Evolutionary conservation across 2,113 vertebrate species (phyloP).

Genomic region (Engraulis encrasicolus): DNA sequence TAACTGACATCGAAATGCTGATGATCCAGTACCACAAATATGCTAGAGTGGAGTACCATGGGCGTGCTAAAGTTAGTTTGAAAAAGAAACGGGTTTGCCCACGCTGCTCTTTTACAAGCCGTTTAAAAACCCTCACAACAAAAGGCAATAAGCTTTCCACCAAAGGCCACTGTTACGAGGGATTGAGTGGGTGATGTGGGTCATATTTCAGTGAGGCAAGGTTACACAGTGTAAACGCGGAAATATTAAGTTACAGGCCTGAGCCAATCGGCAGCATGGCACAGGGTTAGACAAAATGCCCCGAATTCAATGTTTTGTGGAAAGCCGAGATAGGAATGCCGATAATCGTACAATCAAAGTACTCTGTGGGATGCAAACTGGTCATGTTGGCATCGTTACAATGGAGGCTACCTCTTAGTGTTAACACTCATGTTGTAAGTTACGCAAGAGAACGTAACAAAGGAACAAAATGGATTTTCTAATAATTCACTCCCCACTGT

Average conservation of each 20-base stretch:
- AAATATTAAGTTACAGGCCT: slow-evolving; percentile 16
- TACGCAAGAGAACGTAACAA: too few species aligned
- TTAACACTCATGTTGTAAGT: too few species aligned
- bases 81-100: background rate
- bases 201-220: background rate
- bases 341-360: too few species aligned
- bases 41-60: background rate
- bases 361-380: too few species aligned
- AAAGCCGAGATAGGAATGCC: background rate
- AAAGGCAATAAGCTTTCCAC: background rate
- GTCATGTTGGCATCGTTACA: too few species aligned
- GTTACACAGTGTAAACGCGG: background rate
- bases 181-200: background rate
- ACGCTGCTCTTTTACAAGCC: background rate
- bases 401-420: too few species aligned
- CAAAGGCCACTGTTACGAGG: background rate
- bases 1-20: slow-evolving; percentile 6
- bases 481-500: too few species aligned
- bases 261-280: background rate
- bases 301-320: background rate
- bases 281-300: background rate
- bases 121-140: background rate
- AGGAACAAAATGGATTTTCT: too few species aligned
- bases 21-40: background rate
- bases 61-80: background rate